Conservation (phyloP, 2,797 vertebrate genomes). For the Tarsius wallacei region DNA sequence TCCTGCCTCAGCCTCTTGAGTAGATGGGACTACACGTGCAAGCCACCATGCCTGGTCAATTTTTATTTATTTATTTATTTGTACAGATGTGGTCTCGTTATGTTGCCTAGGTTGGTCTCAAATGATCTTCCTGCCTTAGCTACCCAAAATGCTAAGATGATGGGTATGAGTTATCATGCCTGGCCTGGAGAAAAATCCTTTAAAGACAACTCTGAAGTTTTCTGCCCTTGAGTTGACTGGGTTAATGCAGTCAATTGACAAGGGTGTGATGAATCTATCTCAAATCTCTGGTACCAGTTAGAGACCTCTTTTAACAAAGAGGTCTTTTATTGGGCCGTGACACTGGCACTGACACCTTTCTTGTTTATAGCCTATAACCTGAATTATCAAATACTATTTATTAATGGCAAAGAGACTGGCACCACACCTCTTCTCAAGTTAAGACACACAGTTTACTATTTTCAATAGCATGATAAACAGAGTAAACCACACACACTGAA, state of each 20-base stretch:
- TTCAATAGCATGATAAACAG: neutral
- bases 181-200: neutral
- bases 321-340: neutral
- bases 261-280: neutral
- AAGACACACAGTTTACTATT: neutral
- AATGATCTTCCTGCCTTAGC: neutral
- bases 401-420: neutral
- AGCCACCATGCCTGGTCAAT: neutral
- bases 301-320: neutral
- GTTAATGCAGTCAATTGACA: neutral
- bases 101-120: neutral
- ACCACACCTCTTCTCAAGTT: neutral
- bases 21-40: neutral
- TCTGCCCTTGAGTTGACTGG: neutral
- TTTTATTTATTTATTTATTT: neutral
- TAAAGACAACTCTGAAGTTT: neutral
- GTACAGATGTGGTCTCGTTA: neutral
- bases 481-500: neutral
- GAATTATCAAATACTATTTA: neutral
- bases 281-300: neutral
- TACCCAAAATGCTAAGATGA: neutral
- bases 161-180: neutral
- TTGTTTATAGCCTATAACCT: too few relatives aligned
- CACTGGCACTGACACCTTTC: neutral
- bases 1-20: neutral